Evolutionary conservation across 2,797 vertebrate species (phyloP).

Genomic region (Acipenser ruthenus): DNA sequence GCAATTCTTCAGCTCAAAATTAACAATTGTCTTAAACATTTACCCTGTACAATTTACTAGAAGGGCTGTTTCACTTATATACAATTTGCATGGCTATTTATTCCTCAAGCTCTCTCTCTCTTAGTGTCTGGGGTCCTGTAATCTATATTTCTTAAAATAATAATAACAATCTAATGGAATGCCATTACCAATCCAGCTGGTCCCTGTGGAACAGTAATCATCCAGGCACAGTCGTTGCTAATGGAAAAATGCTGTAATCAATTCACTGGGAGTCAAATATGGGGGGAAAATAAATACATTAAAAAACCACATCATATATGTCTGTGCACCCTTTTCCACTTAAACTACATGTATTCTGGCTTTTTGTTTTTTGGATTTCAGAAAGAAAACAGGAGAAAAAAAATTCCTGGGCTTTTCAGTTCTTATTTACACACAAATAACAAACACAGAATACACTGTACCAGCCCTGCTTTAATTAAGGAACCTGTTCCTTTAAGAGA

Average conservation of each 20-base stretch:
- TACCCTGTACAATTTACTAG: no score
- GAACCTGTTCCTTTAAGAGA: no score
- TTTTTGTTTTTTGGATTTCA: not conserved
- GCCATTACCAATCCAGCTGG: conserved; percentile 32
- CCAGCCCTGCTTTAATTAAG: no score
- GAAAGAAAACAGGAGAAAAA: not conserved
- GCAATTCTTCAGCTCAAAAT: conserved; percentile 21
- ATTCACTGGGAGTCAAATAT: conserved; percentile 12
- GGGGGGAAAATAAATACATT: conserved; percentile 12
- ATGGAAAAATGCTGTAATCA: conserved; percentile 30
- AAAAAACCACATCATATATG: not conserved
- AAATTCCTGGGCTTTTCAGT: not conserved
- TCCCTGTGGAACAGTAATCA: conserved; percentile 40
- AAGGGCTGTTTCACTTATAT: not conserved
- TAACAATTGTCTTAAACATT: no score
- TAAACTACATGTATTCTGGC: no score
- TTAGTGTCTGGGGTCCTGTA: conserved; percentile 4
- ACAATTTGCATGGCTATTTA: not conserved
- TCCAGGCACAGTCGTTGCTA: conserved; percentile 33
- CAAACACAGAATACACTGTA: no score
- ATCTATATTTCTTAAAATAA: conserved; percentile 30
- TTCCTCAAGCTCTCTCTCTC: conserved; percentile 4
- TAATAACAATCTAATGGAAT: conserved; percentile 35
- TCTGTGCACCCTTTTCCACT: not conserved
- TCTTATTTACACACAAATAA: no score